Base-by-base conservation (phyloP, 2,113 vertebrate genomes). In the Callorhinus ursinus region DNA sequence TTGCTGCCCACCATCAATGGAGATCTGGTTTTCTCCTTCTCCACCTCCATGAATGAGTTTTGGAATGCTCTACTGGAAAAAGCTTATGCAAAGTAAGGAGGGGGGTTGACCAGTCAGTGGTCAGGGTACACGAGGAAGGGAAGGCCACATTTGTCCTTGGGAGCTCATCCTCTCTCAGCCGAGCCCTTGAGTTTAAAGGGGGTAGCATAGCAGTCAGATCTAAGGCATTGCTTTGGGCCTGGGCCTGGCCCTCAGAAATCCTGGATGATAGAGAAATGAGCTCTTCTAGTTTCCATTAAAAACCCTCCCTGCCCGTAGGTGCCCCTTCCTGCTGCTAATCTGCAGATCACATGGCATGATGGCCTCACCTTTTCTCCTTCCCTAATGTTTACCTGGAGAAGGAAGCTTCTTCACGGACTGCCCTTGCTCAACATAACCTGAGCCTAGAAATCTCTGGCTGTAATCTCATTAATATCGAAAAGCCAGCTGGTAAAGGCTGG, bases 41-140 rank as follows among this genome's bases (percentile, higher is more conserved):
- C 99, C 5, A 99, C 99, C 10, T 95, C 98, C 49, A 98, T 98
- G 65, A 99, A 99, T 39, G 99, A 99, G 91, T 99, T 99, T 98
- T 99, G 99, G 99, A 99, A 99, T 0, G 99, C 99, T 14, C 96
- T 99, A 39, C 65, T 99, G 98, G 99, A 99, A 98, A 99, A 99
- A 92, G 99, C 99, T 61, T 99, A 99, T 79, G 99, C 99, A 71
- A 99, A 99, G 99, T 99, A 98, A 98, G 98, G 26, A 90, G 22
- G 14, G 19, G n/a, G 13, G 4, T 46, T 87, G 55, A 53, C 15
- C 76, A 82, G 6, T 74, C 26, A n/a, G 26, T 82, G 72, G 18
- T 80, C 16, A 31, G 53, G 49, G 19, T 51, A 84, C 91, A 72
- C 4, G 19, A 94, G 53, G 21, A 90, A 96, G 90, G 46, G 72